phyloP scores from a whole-genome alignment of 2,888 invertebrate genomes.

The Clunio marinus region DNA sequence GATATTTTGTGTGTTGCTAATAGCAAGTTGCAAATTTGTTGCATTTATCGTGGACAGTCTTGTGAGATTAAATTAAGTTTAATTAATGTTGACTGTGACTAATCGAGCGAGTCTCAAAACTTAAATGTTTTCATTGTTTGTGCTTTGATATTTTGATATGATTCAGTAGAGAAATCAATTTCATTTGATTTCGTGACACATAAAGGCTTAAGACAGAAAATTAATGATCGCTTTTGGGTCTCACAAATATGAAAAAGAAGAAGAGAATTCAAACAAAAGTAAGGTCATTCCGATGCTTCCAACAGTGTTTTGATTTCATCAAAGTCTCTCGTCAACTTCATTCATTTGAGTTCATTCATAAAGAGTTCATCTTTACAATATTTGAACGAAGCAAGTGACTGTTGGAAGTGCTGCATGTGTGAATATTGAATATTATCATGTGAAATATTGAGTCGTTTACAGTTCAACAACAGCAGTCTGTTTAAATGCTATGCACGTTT shows the following conservation, averaged over 20 bases:
- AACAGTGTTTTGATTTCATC: no score
- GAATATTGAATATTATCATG: constrained; percentile 13
- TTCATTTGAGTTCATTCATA: constrained; percentile 3
- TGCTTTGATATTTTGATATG: neutral
- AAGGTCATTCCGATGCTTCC: no score
- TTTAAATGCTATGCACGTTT: constrained; percentile 35
- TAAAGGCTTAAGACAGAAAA: no score
- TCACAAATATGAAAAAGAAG: no score
- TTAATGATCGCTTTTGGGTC: no score
- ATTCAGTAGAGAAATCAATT: no score
- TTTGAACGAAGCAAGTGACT: neutral
- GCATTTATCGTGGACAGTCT: constrained; percentile 5
- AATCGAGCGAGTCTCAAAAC: constrained; percentile 11
- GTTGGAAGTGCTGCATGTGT: neutral
- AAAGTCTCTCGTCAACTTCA: no score
- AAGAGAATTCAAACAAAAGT: no score
- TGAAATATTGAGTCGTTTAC: constrained; percentile 12
- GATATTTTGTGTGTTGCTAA: constrained; percentile 21
- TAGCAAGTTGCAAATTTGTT: constrained; percentile 17
- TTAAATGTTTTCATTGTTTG: neutral
- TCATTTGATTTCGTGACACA: no score
- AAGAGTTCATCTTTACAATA: neutral
- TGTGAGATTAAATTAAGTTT: constrained; percentile 19
- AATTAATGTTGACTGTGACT: constrained; percentile 36
- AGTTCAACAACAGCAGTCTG: neutral